These are phyloP conservation scores for Cephus sareptanus DNA, from an alignment of 2,888 invertebrate species.

Conservation along the genomic window DNA sequence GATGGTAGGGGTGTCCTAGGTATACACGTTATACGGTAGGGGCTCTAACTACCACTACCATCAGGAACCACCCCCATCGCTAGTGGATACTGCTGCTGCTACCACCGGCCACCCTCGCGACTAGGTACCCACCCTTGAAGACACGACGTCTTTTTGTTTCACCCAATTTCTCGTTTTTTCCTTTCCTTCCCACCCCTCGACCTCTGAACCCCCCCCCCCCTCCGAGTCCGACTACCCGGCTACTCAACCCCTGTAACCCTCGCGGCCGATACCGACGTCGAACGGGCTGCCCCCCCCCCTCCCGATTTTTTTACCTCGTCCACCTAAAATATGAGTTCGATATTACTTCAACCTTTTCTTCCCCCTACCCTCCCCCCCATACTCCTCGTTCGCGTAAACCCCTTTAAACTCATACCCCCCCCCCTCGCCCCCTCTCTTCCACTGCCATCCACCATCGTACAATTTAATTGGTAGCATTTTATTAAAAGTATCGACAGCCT, in stretches of 20 bases:
- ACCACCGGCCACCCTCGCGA: background rate
- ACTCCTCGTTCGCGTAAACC: background rate
- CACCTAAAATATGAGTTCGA: slow-evolving; percentile 26
- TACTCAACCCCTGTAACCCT: slow-evolving; percentile 16
- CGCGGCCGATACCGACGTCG: slow-evolving; percentile 18
- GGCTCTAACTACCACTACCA: slow-evolving; percentile 40
- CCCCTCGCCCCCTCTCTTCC: slow-evolving; percentile 17
- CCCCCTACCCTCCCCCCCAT: background rate
- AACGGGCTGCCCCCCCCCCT: slow-evolving; percentile 1
- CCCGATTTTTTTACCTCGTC: slow-evolving; percentile 5
- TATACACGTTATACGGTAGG: slow-evolving; percentile 20
- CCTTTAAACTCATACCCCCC: slow-evolving; percentile 10
- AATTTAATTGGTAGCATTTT: slow-evolving; percentile 64
- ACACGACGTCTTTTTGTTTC: slow-evolving; percentile 34
- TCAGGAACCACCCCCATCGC: slow-evolving; percentile 16
- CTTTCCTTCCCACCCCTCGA: slow-evolving; percentile 28
- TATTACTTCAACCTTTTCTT: slow-evolving; percentile 15
- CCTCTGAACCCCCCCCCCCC: slow-evolving; percentile 30
- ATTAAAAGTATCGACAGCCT: slow-evolving; percentile 64
- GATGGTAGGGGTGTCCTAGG: slow-evolving; percentile 12
- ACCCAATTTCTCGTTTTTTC: slow-evolving; percentile 32
- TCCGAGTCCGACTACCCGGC: slow-evolving; percentile 18
- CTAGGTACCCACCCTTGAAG: slow-evolving; percentile 2
- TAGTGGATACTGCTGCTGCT: background rate
- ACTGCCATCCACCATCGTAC: slow-evolving; percentile 41